These are phyloP conservation scores for Cacoxenus indagator DNA, from an alignment of 2,888 invertebrate genomes.

Conservation along the genomic window DNA sequence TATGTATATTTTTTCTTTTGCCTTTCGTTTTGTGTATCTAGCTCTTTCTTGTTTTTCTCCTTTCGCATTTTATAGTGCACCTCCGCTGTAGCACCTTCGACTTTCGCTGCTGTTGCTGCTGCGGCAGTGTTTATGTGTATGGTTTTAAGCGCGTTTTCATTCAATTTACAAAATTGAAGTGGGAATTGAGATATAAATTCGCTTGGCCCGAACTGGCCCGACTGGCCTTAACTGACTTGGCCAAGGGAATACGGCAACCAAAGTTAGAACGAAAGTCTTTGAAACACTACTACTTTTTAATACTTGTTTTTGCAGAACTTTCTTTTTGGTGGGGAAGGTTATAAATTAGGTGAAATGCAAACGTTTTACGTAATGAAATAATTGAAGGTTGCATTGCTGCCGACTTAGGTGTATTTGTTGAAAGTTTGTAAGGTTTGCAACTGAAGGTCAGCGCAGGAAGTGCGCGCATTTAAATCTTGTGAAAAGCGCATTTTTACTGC, in stretches of 20 bases:
- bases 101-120: slow-evolving; percentile 23
- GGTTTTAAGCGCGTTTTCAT: slow-evolving; percentile 67
- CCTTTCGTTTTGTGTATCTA: not conserved
- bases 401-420: not conserved
- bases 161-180: slow-evolving; percentile 69
- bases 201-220: not conserved
- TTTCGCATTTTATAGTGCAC: not conserved
- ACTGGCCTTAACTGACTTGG: not conserved
- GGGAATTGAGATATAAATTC: slow-evolving; percentile 69
- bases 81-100: slow-evolving; percentile 17
- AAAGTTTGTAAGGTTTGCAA: not conserved
- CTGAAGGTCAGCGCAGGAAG: slow-evolving; percentile 44
- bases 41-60: not conserved
- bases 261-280: slow-evolving; percentile 49
- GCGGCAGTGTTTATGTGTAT: slow-evolving; percentile 40
- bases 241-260: not conserved
- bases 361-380: slow-evolving; percentile 63
- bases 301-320: not conserved
- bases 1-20: not conserved
- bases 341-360: slow-evolving; percentile 61
- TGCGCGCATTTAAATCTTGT: slow-evolving; percentile 52
- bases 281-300: slow-evolving; percentile 8
- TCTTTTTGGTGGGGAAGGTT: slow-evolving; percentile 27
- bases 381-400: slow-evolving; percentile 41
- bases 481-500: slow-evolving; percentile 43